A percentile compares a stretch with the other conserved stretches of the same genome.
These are phyloP conservation scores for Sebastolobus altivelis DNA, from an alignment of 2,797 vertebrate genomes.

Conservation along the genomic window DNA sequence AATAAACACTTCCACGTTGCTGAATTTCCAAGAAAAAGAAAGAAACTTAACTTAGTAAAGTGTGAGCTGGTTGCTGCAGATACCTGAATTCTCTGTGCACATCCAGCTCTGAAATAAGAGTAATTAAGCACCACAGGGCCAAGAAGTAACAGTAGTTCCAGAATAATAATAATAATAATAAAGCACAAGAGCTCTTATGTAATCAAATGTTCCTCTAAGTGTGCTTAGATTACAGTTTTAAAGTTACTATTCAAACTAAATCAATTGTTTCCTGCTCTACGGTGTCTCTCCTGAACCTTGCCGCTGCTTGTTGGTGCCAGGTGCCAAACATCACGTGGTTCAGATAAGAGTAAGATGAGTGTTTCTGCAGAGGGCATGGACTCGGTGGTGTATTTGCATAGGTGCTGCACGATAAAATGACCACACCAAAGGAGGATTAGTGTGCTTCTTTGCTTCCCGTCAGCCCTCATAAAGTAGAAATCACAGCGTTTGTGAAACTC, in stretches of 20 bases:
- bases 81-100: conserved; percentile 20
- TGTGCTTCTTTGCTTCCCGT: conserved; percentile 37
- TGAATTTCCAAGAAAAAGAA: neutral
- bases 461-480: conserved; percentile 36
- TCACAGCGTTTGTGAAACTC: neutral
- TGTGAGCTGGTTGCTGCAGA: neutral
- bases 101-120: conserved; percentile 13
- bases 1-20: neutral
- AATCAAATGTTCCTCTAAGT: conserved; percentile 15
- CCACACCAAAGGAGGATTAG: conserved; percentile 52
- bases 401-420: conserved; percentile 60
- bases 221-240: neutral
- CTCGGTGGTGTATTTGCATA: conserved; percentile 71
- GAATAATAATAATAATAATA: too few relatives aligned
- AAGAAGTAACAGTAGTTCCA: neutral
- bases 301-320: conserved; percentile 32
- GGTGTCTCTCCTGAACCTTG: conserved; percentile 26
- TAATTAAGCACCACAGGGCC: conserved; percentile 36
- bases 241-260: neutral
- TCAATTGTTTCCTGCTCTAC: neutral
- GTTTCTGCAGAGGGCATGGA: conserved; percentile 60
- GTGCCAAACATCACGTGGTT: conserved; percentile 41
- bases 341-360: conserved; percentile 68
- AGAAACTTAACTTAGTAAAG: neutral
- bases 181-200: conserved; percentile 31